Base-by-base conservation (phyloP, 1,140 invertebrate species). In the Zelostemma sp. region DNA sequence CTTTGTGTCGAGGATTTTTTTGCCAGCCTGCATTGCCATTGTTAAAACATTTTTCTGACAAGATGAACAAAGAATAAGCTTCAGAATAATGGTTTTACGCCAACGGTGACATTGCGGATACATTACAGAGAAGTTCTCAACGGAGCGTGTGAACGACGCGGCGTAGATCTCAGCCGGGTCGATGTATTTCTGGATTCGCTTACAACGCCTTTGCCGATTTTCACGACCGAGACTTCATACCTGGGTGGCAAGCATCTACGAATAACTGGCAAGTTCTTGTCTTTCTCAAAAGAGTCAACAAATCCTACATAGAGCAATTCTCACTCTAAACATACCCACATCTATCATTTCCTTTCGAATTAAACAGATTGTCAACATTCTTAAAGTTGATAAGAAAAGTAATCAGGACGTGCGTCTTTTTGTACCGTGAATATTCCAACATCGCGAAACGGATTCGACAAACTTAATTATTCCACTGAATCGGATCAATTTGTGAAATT, bases 191-290 rank as follows among this genome's bases (percentile, higher is more conserved):
- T 90, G 31, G 91, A 91, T 67, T 89, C 88, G 25, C 91, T 88
- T 68, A 88, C 87, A 74, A 88, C 86, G 48, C 88, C 88, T 47
- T 82, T 88, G 63, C 85, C 88, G 43, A 80, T 88, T 59, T 84
- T 87, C 46, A 86, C 87, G 9, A 90, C 89, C 14, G 90, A 92
- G 74, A 90, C 88, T 25, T 88, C 87, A 16, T 86, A 86, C 74
- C 86, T 93, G 4, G 91, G 90, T 57, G 92, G 92, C 19, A 92
- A 90, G 80, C 90, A 92, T 72, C 86, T 93, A 17, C 86, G 89
- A 74, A 87, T 93, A 61, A 88, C 85, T 85, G 88, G 90, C 90
- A 83, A 87, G 80, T 77, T 33, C 48, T 25, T 25, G 3, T 25
- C n/a, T n/a, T n/a, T n/a, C n/a, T n/a, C n/a, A n/a, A n/a, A n/a